Base-by-base conservation (phyloP, 2,797 vertebrate genomes). In the Loriculus beryllinus region DNA sequence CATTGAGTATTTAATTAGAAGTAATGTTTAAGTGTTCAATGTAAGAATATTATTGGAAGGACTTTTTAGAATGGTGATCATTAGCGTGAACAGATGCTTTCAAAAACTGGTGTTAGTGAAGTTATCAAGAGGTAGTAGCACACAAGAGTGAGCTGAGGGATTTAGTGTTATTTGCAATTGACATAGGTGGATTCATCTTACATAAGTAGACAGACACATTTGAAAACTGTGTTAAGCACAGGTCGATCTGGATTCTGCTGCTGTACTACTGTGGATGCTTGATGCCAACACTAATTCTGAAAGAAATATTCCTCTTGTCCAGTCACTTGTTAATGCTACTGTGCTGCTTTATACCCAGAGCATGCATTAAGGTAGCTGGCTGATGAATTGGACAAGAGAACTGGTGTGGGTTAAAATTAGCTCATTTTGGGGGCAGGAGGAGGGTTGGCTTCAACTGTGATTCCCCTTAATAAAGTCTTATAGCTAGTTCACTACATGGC, bases 161-260 rank as follows among this genome's bases (percentile, higher is more conserved):
- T 52, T n/a, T 18, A 60, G 12, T 25, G 37, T 23, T 67, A 26
- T 78, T 83, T 89, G 64, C 57, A 52, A 3, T 52, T 13, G 31
- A 49, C 35, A 10, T 25, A 39, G 72, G 42, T 75, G 49, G 28
- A 56, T 68, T 91, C 14, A 15, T 35, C 35, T 57, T 29, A 3
- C 28, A 0, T 21, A 7, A 52, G 43, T 14, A 40, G 47, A 28
- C 0, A 40, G 77, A 18, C 7, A 5, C 7, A 7, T 51, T 25
- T 80, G 78, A 78, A 28, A 88, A 33, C 47, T 57, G 60, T 14
- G 59, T 35, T 35, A 3, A 76, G 65, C 49, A 16, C 47, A n/a
- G 62, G 57, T 77, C 0, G 0, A 31, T 82, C 59, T 88, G 67
- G 42, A 26, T 52, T 51, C 48, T 2, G 14, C 68, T n/a, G 68